Percentiles rank a stretch among this genome's conserved stretches.
Evolutionary conservation across 2,113 vertebrate species (phyloP).

Genomic region (Zootoca vivipara): DNA sequence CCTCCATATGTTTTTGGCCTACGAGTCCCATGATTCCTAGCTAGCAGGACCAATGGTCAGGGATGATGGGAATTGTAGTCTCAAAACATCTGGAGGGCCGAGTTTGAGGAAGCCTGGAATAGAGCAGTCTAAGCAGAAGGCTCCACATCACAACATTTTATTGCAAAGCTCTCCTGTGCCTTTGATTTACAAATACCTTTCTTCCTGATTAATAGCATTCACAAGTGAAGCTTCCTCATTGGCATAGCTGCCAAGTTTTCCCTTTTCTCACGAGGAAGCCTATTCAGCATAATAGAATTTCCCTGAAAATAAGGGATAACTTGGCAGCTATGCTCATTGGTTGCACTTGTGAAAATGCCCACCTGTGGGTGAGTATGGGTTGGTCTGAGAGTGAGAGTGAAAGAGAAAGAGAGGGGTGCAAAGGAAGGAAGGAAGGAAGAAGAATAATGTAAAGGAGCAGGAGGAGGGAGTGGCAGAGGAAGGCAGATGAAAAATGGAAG

Average conservation of each 20-base stretch:
- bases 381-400: not conserved
- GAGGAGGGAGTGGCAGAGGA: not conserved
- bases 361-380: not conserved
- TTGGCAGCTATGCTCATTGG: too few species aligned
- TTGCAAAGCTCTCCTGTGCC: not conserved
- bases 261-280: too few species aligned
- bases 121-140: not conserved
- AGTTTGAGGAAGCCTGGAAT: too few species aligned
- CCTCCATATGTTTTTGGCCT: too few species aligned
- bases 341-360: not conserved
- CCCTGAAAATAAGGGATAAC: too few species aligned
- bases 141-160: not conserved
- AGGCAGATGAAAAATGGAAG: slow-evolving; percentile 10
- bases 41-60: too few species aligned
- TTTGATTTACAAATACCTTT: not conserved
- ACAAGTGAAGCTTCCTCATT: too few species aligned
- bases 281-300: too few species aligned
- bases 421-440: not conserved
- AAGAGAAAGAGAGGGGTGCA: not conserved
- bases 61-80: too few species aligned
- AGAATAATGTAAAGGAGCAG: not conserved
- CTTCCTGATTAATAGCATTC: not conserved
- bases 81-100: too few species aligned
- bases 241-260: too few species aligned
- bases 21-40: too few species aligned